Percentiles rank a stretch among this genome's conserved stretches.
Evolutionary conservation across 2,113 vertebrate species (phyloP).

Genomic region (Cinclus mexicanus): DNA sequence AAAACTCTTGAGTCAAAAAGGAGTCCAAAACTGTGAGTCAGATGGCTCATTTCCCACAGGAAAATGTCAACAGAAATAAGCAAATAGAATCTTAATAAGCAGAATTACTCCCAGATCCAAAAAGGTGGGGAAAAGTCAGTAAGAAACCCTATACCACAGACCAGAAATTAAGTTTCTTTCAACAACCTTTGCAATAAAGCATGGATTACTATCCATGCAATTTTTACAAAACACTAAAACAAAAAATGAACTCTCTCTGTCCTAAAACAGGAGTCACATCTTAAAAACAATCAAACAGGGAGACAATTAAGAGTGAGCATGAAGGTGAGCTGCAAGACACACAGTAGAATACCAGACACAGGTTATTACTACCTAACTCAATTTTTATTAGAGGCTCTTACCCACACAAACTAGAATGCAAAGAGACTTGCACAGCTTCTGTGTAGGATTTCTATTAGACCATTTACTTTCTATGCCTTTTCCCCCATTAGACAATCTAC

Average conservation of each 20-base stretch:
- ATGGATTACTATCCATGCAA: background rate
- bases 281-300: background rate
- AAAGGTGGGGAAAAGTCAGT: background rate
- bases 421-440: background rate
- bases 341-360: background rate
- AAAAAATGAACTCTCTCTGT: background rate
- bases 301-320: background rate
- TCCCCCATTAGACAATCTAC: background rate
- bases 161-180: background rate
- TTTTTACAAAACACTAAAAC: background rate
- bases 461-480: background rate
- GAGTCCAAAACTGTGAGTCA: background rate
- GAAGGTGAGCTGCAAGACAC: background rate
- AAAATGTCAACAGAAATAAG: slow-evolving; percentile 32
- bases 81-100: background rate
- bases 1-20: background rate
- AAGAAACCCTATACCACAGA: background rate
- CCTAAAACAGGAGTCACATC: background rate
- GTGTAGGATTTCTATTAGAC: background rate
- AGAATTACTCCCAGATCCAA: background rate
- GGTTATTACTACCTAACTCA: background rate
- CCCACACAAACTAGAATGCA: background rate
- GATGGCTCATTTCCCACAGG: background rate
- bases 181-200: background rate
- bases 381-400: background rate